Conservation (phyloP, 2,113 vertebrate genomes). For the Dicerorhinus sumatrensis region DNA sequence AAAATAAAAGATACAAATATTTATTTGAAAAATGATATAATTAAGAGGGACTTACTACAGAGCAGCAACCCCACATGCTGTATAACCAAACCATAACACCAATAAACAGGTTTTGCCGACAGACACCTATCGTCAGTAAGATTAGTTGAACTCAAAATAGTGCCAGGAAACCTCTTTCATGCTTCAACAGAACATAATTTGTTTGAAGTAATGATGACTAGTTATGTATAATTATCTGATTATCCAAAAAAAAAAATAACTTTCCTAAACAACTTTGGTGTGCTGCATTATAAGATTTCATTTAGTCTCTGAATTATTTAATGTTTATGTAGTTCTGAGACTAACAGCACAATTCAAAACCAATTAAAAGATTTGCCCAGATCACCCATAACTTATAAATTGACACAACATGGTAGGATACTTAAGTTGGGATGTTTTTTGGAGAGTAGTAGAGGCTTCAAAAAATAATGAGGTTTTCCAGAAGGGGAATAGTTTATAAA, state of each 20-base stretch:
- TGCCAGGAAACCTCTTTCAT: slow-evolving; percentile 81
- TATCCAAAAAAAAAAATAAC: slow-evolving; percentile 61
- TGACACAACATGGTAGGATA: slow-evolving; percentile 50
- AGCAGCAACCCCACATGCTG: neutral
- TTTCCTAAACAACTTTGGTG: slow-evolving; percentile 67
- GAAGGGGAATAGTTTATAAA: slow-evolving; percentile 69
- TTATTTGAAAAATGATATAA: slow-evolving; percentile 82
- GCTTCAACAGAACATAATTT: slow-evolving; percentile 82
- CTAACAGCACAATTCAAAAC: slow-evolving; percentile 76
- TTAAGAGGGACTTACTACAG: slow-evolving; percentile 70
- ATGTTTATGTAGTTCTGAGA: slow-evolving; percentile 72
- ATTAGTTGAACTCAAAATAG: slow-evolving; percentile 77
- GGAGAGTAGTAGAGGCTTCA: slow-evolving; percentile 53
- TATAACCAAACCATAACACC: slow-evolving; percentile 48
- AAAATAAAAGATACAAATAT: slow-evolving; percentile 82
- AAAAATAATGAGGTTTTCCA: slow-evolving; percentile 75
- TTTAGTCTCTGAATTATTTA: slow-evolving; percentile 79
- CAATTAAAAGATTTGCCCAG: slow-evolving; percentile 76
- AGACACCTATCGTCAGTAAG: slow-evolving; percentile 78
- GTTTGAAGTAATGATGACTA: slow-evolving; percentile 83
- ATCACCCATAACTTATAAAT: slow-evolving; percentile 71
- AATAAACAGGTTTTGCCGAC: slow-evolving; percentile 67
- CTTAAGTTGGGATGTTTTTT: slow-evolving; percentile 53
- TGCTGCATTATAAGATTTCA: slow-evolving; percentile 57
- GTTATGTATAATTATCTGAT: slow-evolving; percentile 83